These are phyloP conservation scores for Phenganax subtilis DNA, from an alignment of 92 coral and sea anemone genomes.

Conservation along the genomic window DNA sequence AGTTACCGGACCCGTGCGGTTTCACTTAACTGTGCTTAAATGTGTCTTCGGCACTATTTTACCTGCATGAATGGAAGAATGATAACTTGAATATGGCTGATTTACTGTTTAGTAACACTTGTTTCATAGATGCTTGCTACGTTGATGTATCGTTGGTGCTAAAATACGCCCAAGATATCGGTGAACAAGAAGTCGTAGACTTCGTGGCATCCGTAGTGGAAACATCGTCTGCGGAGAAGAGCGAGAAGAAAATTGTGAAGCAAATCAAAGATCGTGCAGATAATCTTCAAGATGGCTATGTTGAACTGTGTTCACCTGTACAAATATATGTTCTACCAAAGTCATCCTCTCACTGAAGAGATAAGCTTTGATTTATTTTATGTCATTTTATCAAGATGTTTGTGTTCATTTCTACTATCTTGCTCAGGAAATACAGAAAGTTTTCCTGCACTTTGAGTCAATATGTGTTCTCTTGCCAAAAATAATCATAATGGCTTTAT, in stretches of 20 bases:
- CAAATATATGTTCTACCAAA: constrained; percentile 85
- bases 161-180: constrained; percentile 73
- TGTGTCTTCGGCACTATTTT: background rate
- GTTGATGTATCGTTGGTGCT: constrained; percentile 77
- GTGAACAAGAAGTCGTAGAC: constrained; percentile 53
- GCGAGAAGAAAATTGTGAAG: constrained; percentile 44
- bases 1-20: no score
- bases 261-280: constrained; percentile 72
- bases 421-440: no score
- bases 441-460: no score
- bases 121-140: constrained; percentile 68
- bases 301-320: constrained; percentile 81
- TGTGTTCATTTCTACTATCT: no score
- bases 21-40: background rate
- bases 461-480: no score
- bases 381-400: no score
- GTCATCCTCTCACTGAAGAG: constrained; percentile 42
- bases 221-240: constrained; percentile 42
- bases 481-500: no score
- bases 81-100: background rate
- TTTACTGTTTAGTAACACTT: background rate
- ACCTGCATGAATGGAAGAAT: background rate
- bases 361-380: no score
- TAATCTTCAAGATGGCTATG: constrained; percentile 68
- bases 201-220: constrained; percentile 40